phyloP scores from a whole-genome alignment of 2,888 invertebrate genomes.

The Lomographa bimaculata region DNA sequence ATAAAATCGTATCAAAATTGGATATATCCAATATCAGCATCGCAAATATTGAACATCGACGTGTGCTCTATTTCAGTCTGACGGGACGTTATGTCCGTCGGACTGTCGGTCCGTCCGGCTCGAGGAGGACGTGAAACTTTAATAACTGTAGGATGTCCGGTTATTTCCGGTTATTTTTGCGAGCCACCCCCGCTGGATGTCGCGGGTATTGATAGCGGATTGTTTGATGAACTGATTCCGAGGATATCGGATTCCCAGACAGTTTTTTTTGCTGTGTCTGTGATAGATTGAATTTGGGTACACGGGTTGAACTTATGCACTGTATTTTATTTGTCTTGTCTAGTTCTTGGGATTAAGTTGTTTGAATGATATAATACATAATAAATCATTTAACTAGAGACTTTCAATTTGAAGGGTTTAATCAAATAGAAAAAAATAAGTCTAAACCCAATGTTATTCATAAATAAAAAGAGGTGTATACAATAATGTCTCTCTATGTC shows the following conservation, averaged over 20 bases:
- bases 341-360: too few relatives aligned
- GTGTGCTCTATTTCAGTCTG: conserved; percentile 43
- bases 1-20: conserved; percentile 4
- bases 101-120: conserved; percentile 34
- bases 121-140: conserved; percentile 52
- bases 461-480: too few relatives aligned
- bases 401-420: too few relatives aligned
- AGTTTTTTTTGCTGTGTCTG: background rate
- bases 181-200: conserved; percentile 8
- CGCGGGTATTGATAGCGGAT: conserved; percentile 4
- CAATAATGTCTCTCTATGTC: too few relatives aligned
- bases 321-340: too few relatives aligned
- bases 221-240: conserved; percentile 14
- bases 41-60: conserved; percentile 35
- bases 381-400: too few relatives aligned
- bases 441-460: too few relatives aligned
- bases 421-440: too few relatives aligned
- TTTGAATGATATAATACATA: too few relatives aligned
- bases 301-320: too few relatives aligned
- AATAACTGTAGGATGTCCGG: conserved; percentile 38
- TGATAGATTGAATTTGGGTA: too few relatives aligned
- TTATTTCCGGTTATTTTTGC: conserved; percentile 32
- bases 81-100: too few relatives aligned
- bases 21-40: conserved; percentile 8
- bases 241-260: background rate